Percentiles rank a stretch among this genome's conserved stretches.
phyloP scores from a whole-genome alignment of 2,888 invertebrate species.

The Gandaritis pyraliata region DNA sequence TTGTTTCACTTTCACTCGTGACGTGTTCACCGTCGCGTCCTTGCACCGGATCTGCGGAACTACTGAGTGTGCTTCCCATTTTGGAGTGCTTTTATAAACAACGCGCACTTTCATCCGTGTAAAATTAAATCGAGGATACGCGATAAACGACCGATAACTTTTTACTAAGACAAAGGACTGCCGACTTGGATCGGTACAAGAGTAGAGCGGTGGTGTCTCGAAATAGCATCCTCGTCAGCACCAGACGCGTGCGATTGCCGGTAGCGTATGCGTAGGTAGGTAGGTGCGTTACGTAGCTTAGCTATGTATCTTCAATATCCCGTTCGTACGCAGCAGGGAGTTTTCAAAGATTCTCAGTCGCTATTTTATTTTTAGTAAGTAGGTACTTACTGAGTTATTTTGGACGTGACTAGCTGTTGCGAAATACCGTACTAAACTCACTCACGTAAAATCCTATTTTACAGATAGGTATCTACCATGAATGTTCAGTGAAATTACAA shows the following conservation, averaged over 20 bases:
- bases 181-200: constrained; percentile 66
- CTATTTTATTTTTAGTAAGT: constrained; percentile 80
- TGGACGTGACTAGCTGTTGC: constrained; percentile 50
- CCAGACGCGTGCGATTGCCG: constrained; percentile 67
- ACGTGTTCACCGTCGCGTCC: constrained; percentile 54
- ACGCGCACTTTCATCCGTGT: constrained; percentile 60
- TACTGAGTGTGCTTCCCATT: constrained; percentile 80
- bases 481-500: no score
- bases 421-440: constrained; percentile 36
- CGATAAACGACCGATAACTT: constrained; percentile 67
- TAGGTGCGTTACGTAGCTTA: constrained; percentile 32
- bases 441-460: no score
- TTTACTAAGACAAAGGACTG: constrained; percentile 80
- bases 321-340: constrained; percentile 46
- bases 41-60: constrained; percentile 52
- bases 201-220: constrained; percentile 58
- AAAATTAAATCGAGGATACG: constrained; percentile 57
- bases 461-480: no score
- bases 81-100: constrained; percentile 79
- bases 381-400: constrained; percentile 68
- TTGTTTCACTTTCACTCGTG: constrained; percentile 70
- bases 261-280: constrained; percentile 24
- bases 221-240: constrained; percentile 79
- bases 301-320: constrained; percentile 57
- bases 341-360: constrained; percentile 65